Conservation (phyloP, 2,888 invertebrate genomes). For the Aricia artaxerxes region DNA sequence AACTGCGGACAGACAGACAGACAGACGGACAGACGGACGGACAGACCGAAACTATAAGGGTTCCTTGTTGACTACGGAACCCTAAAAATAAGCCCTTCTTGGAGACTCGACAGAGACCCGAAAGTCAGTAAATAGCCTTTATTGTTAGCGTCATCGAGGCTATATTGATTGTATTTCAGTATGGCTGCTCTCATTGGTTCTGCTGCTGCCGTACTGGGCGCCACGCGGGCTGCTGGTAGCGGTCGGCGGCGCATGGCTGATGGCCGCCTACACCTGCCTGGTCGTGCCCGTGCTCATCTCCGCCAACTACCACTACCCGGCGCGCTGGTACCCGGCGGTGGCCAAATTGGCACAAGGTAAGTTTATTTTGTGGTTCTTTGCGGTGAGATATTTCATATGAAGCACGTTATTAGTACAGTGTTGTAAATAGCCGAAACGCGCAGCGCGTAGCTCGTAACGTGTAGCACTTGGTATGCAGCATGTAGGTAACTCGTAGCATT, state of each 20-base stretch:
- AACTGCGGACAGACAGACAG: too few relatives aligned
- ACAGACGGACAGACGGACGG: too few relatives aligned
- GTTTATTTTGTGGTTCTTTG: not conserved
- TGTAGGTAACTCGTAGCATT: not conserved
- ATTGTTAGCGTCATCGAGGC: not conserved
- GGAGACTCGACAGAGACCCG: not conserved
- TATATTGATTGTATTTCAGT: constrained; percentile 66
- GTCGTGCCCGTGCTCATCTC: constrained; percentile 85
- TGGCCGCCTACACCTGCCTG: constrained; percentile 84
- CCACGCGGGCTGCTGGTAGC: constrained; percentile 83
- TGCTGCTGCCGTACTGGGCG: constrained; percentile 83
- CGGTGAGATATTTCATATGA: not conserved
- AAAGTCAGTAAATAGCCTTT: not conserved
- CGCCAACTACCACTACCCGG: constrained; percentile 85
- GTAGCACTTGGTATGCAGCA: not conserved
- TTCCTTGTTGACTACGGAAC: too few relatives aligned
- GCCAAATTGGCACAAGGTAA: constrained; percentile 80
- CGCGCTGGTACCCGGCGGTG: constrained; percentile 81
- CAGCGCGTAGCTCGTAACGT: not conserved
- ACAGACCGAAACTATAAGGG: too few relatives aligned
- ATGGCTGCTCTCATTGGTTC: constrained; percentile 84
- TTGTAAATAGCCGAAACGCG: too few relatives aligned
- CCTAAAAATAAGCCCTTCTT: not conserved
- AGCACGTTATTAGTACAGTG: not conserved
- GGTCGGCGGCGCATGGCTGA: constrained; percentile 80